These are phyloP conservation scores for Cephonodes hylas DNA, from an alignment of 2,888 invertebrate genomes.

Conservation along the genomic window DNA sequence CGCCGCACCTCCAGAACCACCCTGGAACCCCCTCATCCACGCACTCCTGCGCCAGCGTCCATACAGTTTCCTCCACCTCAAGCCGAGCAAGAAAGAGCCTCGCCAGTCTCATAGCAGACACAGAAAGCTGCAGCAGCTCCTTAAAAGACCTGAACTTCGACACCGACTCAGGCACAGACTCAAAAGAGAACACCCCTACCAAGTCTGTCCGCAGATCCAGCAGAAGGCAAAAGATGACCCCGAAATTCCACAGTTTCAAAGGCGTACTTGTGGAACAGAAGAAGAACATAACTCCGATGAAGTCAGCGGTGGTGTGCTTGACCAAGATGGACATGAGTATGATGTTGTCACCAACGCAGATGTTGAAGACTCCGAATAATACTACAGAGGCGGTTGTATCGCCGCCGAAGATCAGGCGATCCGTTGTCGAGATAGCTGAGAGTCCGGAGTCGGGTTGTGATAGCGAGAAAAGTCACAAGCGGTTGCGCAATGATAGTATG, in stretches of 20 bases:
- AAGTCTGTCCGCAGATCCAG: constrained; percentile 52
- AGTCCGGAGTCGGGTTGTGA: constrained; percentile 65
- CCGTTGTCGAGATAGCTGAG: constrained; percentile 59
- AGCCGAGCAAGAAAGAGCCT: constrained; percentile 70
- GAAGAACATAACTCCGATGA: constrained; percentile 58
- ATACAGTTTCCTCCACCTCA: constrained; percentile 70
- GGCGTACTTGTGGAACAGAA: constrained; percentile 66
- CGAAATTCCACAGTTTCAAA: constrained; percentile 65
- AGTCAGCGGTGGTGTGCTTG: constrained; percentile 53
- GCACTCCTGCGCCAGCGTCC: constrained; percentile 67
- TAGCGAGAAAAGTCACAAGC: constrained; percentile 65
- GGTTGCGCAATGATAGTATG: constrained; percentile 60
- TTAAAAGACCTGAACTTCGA: constrained; percentile 75
- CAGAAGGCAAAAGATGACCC: constrained; percentile 54
- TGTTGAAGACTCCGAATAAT: constrained; percentile 71
- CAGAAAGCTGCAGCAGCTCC: constrained; percentile 77
- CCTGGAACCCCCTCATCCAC: constrained; percentile 72
- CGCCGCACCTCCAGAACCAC: constrained; percentile 64
- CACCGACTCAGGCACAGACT: constrained; percentile 69
- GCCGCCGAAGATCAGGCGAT: constrained; percentile 65
- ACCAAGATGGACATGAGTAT: constrained; percentile 64
- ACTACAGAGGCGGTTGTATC: constrained; percentile 55
- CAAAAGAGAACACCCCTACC: constrained; percentile 73
- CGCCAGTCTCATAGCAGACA: constrained; percentile 71
- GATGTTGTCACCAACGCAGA: constrained; percentile 62